Conservation (phyloP, 2,113 vertebrate species). For the Chloroceryle aenea region DNA sequence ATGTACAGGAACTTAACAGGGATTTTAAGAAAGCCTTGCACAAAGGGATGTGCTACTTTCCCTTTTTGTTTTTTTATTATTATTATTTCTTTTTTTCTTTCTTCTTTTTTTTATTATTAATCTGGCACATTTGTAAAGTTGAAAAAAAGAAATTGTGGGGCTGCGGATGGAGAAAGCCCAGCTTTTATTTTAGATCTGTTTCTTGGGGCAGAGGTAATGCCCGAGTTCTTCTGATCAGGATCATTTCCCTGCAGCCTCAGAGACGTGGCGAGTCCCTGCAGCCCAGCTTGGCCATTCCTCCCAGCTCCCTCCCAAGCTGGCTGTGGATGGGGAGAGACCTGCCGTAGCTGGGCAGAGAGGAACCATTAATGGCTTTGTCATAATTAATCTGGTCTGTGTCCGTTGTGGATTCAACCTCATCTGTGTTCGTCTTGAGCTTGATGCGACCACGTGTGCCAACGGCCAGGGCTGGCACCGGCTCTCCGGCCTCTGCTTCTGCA, state of each 20-base stretch:
- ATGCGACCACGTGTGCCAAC: accelerated
- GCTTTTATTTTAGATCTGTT: not conserved
- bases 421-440: accelerated
- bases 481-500: not conserved
- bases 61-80: not conserved
- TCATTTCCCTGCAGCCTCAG: not conserved
- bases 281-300: not conserved
- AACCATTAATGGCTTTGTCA: not conserved
- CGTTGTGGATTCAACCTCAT: not conserved
- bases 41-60: slow-evolving; percentile 56
- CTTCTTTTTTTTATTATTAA: not conserved
- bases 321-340: not conserved
- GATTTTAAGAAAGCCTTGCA: slow-evolving; percentile 33
- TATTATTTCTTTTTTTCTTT: not conserved
- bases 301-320: not conserved
- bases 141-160: not conserved
- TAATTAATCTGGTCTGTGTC: not conserved
- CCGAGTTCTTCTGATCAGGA: not conserved
- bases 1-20: slow-evolving; percentile 73
- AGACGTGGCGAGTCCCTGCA: not conserved
- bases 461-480: not conserved
- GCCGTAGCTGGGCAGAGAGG: not conserved
- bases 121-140: slow-evolving; percentile 21
- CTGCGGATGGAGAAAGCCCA: not conserved
- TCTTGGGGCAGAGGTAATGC: not conserved